Evolutionary conservation across 2,888 invertebrate genomes (phyloP), one percentile per base, ranked within the genome.

Genomic region (Spialia ferax): DNA sequence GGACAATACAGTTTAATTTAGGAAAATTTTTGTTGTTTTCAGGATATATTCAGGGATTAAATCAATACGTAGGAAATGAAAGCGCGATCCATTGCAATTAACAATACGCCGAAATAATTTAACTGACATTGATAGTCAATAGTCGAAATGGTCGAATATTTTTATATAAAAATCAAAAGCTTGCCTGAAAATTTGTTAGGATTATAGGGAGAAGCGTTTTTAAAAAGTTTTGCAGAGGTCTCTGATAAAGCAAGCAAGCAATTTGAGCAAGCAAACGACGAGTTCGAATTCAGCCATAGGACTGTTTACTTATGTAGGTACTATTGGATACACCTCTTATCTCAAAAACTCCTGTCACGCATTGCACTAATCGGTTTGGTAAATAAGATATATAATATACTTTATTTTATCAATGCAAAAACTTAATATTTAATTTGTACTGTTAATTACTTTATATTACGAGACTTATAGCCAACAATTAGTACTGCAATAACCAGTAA

Each of bases 1-100:
- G 20, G 38, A 59, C 50, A 50, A 50, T 59, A 65, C 50, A 50
- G 50, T 59, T 65, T 59, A 65, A 65, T 48, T 42, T 55, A 55
- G 54, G 26, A 38, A 42, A 42, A 55, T 42, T 42, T n/a, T 29
- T 18, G 42, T 63, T 63, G 15, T 54, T 18, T 52, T 18, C 48
- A 15, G 35, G n/a, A 50, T 22, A 23, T 7, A 57, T 64, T 56
- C 57, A 2, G 38, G 11, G 11, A 15, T 38, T 22, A 23, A 23
- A 52, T 61, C 13, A 48, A 48, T 13, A 35, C 20, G 8, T 48
- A 7, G 6, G 1, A 18, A 45, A 2, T 45, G 8, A 45, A 18
- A 45, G 45, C 5, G 18, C 18, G 45, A 18, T 45, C 18, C n/a
- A 10, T 45, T 45, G 18, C 18, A 45, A 45, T 45, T 45, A 42